Evolutionary conservation across 2,888 invertebrate genomes (phyloP).

Genomic region (Tenthredo amoena): DNA sequence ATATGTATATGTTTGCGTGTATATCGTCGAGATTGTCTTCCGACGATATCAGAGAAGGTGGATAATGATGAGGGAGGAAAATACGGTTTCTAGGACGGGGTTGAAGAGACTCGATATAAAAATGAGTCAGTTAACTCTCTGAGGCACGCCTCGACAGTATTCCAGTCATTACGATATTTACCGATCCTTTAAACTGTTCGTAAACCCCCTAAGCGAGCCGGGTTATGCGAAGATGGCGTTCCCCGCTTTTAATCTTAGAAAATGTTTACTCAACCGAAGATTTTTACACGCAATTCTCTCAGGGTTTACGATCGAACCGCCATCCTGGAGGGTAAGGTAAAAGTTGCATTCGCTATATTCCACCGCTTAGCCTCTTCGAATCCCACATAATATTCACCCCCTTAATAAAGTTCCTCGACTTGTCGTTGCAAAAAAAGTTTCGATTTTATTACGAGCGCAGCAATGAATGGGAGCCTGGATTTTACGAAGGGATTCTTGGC

Average conservation of each 20-base stretch:
- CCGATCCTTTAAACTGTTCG: slow-evolving; percentile 63
- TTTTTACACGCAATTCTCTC: slow-evolving; percentile 56
- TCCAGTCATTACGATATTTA: slow-evolving; percentile 74
- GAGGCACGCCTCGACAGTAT: slow-evolving; percentile 74
- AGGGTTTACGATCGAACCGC: slow-evolving; percentile 39
- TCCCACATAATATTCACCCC: slow-evolving; percentile 21
- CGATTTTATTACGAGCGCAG: neutral
- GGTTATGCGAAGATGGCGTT: slow-evolving; percentile 56
- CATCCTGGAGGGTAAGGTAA: neutral
- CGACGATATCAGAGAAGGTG: neutral
- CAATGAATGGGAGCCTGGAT: neutral
- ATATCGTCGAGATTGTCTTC: neutral
- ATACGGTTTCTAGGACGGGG: neutral
- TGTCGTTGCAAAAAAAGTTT: neutral
- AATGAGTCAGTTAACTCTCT: slow-evolving; percentile 76
- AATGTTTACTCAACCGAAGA: slow-evolving; percentile 54
- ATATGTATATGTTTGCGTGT: neutral
- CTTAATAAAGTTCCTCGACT: neutral
- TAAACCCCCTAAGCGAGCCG: slow-evolving; percentile 54
- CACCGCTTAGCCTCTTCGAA: neutral
- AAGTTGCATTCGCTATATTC: neutral
- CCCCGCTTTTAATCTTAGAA: slow-evolving; percentile 53
- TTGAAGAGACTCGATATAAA: slow-evolving; percentile 60
- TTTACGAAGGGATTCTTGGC: neutral
- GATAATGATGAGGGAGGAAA: slow-evolving; percentile 4